phyloP scores from a whole-genome alignment of 2,113 vertebrate species.

The Trogon melanurus region DNA sequence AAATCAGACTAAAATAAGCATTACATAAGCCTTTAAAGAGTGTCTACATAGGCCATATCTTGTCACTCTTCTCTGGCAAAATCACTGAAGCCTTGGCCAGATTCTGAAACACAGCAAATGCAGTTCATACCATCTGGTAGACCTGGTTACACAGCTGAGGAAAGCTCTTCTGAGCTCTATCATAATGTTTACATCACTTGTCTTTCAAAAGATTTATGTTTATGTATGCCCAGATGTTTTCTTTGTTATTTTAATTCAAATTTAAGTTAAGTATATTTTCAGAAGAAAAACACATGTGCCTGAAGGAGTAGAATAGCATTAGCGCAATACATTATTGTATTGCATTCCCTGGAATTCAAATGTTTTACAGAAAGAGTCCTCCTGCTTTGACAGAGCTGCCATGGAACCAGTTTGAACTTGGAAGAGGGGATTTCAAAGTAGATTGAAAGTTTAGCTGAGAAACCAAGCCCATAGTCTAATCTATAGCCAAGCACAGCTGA shows the following conservation, averaged over 20 bases:
- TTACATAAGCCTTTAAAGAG: neutral
- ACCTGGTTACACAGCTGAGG: neutral
- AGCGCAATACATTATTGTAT: neutral
- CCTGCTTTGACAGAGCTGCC: neutral
- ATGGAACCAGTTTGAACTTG: neutral
- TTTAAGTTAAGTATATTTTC: neutral
- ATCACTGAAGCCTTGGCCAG: neutral
- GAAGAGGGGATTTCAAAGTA: neutral
- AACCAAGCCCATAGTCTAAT: neutral
- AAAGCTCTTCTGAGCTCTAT: neutral
- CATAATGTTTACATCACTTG: neutral
- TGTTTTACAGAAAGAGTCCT: neutral
- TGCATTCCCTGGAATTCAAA: neutral
- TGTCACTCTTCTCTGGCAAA: neutral
- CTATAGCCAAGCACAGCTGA: neutral
- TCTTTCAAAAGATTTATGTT: neutral
- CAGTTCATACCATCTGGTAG: neutral
- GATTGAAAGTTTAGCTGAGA: neutral
- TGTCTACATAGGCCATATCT: neutral
- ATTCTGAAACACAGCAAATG: neutral
- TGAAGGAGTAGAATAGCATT: neutral
- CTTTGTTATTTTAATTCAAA: neutral
- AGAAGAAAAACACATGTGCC: neutral
- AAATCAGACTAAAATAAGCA: neutral
- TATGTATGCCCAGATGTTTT: neutral